Percentiles rank a stretch among this genome's conserved stretches.
These are phyloP conservation scores for Acanthosoma haemorrhoidale DNA, from an alignment of 2,888 invertebrate species.

Conservation along the genomic window DNA sequence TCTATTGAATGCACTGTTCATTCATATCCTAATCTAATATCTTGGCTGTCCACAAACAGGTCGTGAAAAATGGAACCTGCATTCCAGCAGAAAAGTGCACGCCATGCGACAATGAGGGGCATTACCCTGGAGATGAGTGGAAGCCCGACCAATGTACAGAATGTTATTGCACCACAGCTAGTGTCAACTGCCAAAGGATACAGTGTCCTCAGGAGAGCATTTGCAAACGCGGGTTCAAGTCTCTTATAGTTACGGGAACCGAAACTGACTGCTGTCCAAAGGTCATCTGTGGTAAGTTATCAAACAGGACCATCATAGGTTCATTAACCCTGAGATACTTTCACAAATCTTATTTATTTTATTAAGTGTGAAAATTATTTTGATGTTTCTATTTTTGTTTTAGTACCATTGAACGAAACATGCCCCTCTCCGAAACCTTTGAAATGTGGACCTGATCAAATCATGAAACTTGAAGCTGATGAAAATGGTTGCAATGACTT, in stretches of 20 bases:
- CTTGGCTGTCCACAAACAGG: too few species aligned
- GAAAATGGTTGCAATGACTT: slow-evolving; percentile 65
- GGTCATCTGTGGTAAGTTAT: slow-evolving; percentile 58
- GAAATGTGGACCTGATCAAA: slow-evolving; percentile 65
- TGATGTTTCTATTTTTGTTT: slow-evolving; percentile 36
- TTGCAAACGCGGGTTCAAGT: slow-evolving; percentile 57
- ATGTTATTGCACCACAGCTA: slow-evolving; percentile 60
- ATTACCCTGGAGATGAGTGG: slow-evolving; percentile 64
- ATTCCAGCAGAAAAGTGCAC: slow-evolving; percentile 61
- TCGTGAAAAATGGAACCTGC: slow-evolving; percentile 66
- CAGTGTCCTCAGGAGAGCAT: slow-evolving; percentile 50
- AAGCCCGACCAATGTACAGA: slow-evolving; percentile 64
- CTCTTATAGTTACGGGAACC: slow-evolving; percentile 52
- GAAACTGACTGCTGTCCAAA: slow-evolving; percentile 64
- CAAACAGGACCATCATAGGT: too few species aligned
- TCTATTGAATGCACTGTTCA: neutral
- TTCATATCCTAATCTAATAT: too few species aligned
- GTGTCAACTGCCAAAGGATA: slow-evolving; percentile 58
- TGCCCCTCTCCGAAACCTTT: slow-evolving; percentile 65
- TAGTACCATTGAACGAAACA: slow-evolving; percentile 47
- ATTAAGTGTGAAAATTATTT: neutral
- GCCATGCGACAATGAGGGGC: slow-evolving; percentile 68
- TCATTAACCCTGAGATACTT: too few species aligned
- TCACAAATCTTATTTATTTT: slow-evolving; percentile 15
- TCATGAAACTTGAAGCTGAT: slow-evolving; percentile 60